phyloP scores from a whole-genome alignment of 2,113 vertebrate species.

The Chaetorhynchus papuensis region DNA sequence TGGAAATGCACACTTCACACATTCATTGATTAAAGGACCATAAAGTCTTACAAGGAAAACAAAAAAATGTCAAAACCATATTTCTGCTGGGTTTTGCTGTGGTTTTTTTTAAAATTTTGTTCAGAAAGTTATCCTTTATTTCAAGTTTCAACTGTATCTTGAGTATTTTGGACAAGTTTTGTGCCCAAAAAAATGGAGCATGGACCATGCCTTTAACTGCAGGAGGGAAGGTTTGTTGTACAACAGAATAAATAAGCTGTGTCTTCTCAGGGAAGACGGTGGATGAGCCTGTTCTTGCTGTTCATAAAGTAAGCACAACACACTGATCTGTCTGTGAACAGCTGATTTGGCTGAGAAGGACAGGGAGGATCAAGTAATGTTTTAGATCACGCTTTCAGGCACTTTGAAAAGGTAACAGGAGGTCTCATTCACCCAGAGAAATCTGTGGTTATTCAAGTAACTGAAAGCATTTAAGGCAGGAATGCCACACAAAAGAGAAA shows the following conservation, averaged over 20 bases:
- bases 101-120: neutral
- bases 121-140: neutral
- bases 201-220: neutral
- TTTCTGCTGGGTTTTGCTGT: neutral
- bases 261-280: neutral
- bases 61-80: fast-evolving
- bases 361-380: neutral
- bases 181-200: neutral
- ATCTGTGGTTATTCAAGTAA: neutral
- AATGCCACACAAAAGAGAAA: neutral
- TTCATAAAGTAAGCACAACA: neutral
- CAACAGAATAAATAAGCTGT: neutral
- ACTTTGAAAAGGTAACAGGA: conserved; percentile 22
- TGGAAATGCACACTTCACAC: neutral
- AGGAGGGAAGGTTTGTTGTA: neutral
- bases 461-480: conserved; percentile 29
- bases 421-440: neutral
- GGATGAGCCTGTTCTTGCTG: neutral
- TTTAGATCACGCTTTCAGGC: neutral
- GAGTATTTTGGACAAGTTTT: neutral
- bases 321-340: neutral
- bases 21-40: neutral
- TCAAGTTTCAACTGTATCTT: neutral
- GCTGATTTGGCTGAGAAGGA: neutral
- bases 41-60: neutral